Evolutionary conservation across 2,113 vertebrate genomes (phyloP), one percentile per base, ranked within the genome.

Genomic region (Opisthocomus hoazin): DNA sequence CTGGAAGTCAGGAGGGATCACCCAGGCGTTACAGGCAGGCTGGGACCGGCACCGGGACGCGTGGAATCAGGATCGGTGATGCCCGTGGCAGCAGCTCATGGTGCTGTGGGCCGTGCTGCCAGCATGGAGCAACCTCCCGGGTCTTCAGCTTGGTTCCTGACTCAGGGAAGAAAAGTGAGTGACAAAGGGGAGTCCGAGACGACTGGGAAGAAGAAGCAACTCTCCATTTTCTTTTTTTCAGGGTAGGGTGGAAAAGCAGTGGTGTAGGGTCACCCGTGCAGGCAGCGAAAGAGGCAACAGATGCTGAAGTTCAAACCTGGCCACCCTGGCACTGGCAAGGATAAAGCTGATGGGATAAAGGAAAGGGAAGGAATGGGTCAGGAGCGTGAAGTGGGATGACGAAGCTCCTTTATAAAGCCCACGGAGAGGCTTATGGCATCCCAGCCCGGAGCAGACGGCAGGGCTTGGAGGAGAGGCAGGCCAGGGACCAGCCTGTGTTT

Each of bases 61-160:
- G 27, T 39, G 65, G 64, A 41, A 84, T 45, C 57, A 14, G 73
- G 39, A 19, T 4, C 0, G 5, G 37, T 5, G 83, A 30, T 32
- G n/a, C 10, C n/a, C 1, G 3, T 1, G 8, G 73, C 21, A 34
- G 30, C 37, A 21, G 71, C 41, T 53, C 5, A 1, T 1, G 4
- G n/a, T 66, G 66, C 9, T n/a, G 51, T 19, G 75, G 54, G 39
- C 39, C 4, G 1, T 9, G 22, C 63, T 58, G 20, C 37, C 45
- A 53, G 20, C 29, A 2, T 0, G 12, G 58, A 61, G 10, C 32
- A 48, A 13, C 48, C 41, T 68, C 48, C 37, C 7, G 57, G 53
- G 34, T 15, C 26, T 43, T 26, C 27, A 4, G 27, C 41, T 58
- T 12, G 58, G 12, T 13, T 74, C 46, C 37, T 64, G 48, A 5